phyloP scores from a whole-genome alignment of 2,113 vertebrate genomes.

The Rostratula benghalensis region DNA sequence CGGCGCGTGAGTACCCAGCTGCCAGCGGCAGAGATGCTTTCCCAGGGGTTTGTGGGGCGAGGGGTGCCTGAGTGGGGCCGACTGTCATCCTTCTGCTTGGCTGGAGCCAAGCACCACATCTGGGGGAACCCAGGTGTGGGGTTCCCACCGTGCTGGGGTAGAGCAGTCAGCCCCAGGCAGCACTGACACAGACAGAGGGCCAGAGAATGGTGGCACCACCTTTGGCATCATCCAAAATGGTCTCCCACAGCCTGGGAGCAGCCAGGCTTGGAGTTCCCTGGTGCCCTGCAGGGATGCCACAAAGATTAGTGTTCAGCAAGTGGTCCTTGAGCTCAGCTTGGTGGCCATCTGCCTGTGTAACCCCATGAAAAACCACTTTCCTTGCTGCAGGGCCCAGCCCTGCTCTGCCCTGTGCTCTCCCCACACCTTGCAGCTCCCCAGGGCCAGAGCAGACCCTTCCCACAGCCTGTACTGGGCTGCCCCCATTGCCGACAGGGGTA shows the following conservation, averaged over 20 bases:
- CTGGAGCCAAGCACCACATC: neutral
- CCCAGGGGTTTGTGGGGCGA: neutral
- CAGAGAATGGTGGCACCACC: rapidly evolving
- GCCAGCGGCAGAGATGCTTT: neutral
- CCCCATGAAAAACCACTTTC: neutral
- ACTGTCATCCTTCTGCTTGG: neutral
- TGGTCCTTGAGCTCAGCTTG: neutral
- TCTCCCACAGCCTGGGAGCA: neutral
- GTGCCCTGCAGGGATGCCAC: neutral
- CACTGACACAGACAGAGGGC: neutral
- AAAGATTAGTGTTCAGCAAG: neutral
- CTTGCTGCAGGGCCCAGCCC: neutral
- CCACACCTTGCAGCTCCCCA: neutral
- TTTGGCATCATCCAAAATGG: neutral
- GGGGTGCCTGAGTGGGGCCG: neutral
- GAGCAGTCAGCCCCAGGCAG: neutral
- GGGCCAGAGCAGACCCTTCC: neutral
- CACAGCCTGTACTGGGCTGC: neutral
- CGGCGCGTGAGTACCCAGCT: slow-evolving; percentile 85
- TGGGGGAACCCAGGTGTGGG: neutral
- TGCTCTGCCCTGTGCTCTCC: neutral
- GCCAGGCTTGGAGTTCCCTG: neutral
- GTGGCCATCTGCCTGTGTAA: neutral
- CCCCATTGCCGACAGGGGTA: neutral
- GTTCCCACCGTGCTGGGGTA: neutral